phyloP scores from a whole-genome alignment of 2,113 vertebrate species.

The Corynorhinus townsendii region DNA sequence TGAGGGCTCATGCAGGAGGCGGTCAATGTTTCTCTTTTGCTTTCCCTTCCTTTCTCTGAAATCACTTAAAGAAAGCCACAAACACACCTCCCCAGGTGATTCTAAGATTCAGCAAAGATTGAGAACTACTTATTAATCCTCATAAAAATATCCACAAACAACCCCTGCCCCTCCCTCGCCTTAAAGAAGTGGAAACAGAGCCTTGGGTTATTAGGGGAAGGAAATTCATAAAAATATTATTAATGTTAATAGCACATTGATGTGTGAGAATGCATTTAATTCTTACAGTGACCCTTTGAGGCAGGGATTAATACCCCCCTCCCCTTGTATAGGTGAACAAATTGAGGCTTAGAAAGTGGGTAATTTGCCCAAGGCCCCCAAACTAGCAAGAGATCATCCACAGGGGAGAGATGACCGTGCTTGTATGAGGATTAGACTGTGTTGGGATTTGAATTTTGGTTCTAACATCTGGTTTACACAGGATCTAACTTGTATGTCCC shows the following conservation, averaged over 20 bases:
- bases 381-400: background rate
- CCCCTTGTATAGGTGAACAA: background rate
- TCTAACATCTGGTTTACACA: background rate
- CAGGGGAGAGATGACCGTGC: background rate
- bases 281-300: background rate
- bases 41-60: too few species aligned
- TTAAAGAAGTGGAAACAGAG: background rate
- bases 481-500: background rate
- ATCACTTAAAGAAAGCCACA: too few species aligned
- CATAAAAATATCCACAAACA: background rate
- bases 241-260: background rate
- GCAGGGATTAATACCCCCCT: background rate
- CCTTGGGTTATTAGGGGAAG: background rate
- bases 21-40: too few species aligned
- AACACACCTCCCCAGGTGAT: background rate
- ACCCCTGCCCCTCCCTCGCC: too few species aligned
- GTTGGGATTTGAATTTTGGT: background rate
- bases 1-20: too few species aligned
- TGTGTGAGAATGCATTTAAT: background rate
- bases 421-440: background rate
- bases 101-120: conserved; percentile 21
- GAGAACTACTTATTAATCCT: conserved; percentile 5
- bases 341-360: background rate
- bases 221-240: background rate
- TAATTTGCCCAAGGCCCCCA: background rate